Evolutionary conservation across 2,797 vertebrate genomes (phyloP).

Genomic region (Silurus aristotelis): DNA sequence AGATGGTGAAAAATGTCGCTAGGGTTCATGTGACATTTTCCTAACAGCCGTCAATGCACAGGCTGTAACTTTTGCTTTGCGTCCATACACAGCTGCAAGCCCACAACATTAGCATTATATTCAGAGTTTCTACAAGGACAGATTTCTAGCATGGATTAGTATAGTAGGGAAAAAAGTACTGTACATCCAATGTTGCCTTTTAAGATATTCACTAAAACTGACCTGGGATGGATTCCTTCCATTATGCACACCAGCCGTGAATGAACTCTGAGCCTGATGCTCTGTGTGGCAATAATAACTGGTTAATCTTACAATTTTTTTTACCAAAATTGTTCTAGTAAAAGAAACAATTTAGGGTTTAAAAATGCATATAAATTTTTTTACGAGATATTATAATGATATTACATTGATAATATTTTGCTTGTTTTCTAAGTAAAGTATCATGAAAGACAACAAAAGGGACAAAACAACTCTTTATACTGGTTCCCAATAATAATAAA

Average conservation of each 20-base stretch:
- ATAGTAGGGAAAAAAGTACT: not conserved
- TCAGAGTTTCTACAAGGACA: not conserved
- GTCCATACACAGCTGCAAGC: not conserved
- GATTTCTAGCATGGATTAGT: not conserved
- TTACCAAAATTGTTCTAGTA: too few relatives aligned
- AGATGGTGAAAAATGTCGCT: constrained; percentile 9
- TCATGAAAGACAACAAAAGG: too few relatives aligned
- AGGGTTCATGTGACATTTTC: constrained; percentile 31
- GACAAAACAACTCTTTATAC: too few relatives aligned
- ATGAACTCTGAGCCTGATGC: not conserved
- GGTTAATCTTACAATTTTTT: too few relatives aligned
- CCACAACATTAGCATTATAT: not conserved
- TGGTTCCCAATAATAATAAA: too few relatives aligned
- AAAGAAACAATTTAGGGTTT: too few relatives aligned
- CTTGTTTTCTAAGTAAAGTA: too few relatives aligned
- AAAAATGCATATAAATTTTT: too few relatives aligned
- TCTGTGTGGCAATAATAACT: too few relatives aligned
- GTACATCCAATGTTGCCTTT: not conserved
- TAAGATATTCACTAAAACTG: not conserved
- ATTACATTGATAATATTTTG: too few relatives aligned
- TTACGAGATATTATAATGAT: too few relatives aligned
- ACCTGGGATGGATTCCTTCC: not conserved
- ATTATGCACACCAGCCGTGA: not conserved
- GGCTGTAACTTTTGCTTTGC: not conserved
- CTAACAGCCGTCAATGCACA: constrained; percentile 21